Percentiles rank a stretch among this genome's conserved stretches.
phyloP scores from a whole-genome alignment of 1,140 invertebrate genomes.

The Yoshiicerus persimilis region DNA sequence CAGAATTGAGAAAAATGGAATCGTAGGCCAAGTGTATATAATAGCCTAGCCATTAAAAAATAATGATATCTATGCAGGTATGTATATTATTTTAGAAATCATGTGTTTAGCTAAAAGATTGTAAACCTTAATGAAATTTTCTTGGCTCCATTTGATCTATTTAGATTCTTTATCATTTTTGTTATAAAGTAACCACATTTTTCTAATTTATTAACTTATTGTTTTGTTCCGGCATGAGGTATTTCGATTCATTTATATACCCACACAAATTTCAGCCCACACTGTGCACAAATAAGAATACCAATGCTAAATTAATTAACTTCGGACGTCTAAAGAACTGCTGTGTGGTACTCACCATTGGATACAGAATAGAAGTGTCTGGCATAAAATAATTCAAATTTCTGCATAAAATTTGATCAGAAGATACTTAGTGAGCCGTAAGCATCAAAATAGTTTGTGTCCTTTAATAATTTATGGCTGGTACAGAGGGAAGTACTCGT shows the following conservation, averaged over 20 bases:
- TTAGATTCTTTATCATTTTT: too few species aligned
- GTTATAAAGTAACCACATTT: too few species aligned
- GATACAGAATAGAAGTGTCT: not conserved
- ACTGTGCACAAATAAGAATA: not conserved
- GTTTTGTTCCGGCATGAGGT: not conserved
- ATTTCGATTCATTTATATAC: not conserved
- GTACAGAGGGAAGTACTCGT: not conserved
- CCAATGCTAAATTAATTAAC: not conserved
- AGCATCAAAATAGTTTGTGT: not conserved
- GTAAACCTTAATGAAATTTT: not conserved
- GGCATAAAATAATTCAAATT: not conserved
- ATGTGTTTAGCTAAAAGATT: not conserved
- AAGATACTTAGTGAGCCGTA: not conserved
- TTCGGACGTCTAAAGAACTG: too few species aligned
- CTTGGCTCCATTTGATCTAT: too few species aligned
- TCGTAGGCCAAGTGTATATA: too few species aligned
- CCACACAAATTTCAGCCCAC: not conserved
- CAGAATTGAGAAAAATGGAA: not conserved
- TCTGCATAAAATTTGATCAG: not conserved
- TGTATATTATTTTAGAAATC: not conserved
- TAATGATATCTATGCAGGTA: not conserved
- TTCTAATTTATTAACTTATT: not conserved
- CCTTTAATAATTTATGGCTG: not conserved
- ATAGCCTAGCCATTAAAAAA: not conserved
- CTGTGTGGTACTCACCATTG: too few species aligned